phyloP scores from a whole-genome alignment of 2,888 invertebrate species.

The Neoaliturus tenellus region DNA sequence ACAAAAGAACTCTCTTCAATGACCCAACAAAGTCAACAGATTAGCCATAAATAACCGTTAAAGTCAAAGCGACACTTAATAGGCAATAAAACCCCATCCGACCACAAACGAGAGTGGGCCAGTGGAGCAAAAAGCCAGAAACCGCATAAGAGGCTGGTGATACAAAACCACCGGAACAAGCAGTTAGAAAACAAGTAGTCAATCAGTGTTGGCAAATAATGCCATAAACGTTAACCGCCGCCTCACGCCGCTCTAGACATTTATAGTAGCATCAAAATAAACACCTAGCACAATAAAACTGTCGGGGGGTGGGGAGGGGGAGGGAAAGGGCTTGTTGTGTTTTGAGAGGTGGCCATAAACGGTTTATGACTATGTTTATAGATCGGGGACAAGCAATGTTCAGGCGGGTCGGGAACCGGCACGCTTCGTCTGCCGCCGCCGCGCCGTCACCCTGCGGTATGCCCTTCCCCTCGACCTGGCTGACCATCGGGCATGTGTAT shows the following conservation, averaged over 20 bases:
- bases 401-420: slow-evolving; percentile 43
- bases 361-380: slow-evolving; percentile 58
- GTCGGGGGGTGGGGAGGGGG: slow-evolving; percentile 16
- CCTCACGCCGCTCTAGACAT: slow-evolving; percentile 45
- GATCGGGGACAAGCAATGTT: slow-evolving; percentile 57
- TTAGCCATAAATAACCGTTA: too few species aligned
- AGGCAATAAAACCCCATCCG: neutral
- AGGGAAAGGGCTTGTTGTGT: slow-evolving; percentile 46
- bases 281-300: slow-evolving; percentile 55
- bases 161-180: slow-evolving; percentile 16
- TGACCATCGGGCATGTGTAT: too few species aligned
- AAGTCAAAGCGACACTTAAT: too few species aligned
- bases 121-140: neutral
- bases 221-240: slow-evolving; percentile 32
- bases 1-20: too few species aligned
- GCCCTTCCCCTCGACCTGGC: too few species aligned
- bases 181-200: slow-evolving; percentile 42
- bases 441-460: too few species aligned
- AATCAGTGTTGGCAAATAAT: slow-evolving; percentile 47
- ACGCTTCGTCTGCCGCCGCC: neutral
- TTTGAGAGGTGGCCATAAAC: slow-evolving; percentile 54
- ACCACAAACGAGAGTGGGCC: neutral
- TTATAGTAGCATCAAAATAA: slow-evolving; percentile 57
- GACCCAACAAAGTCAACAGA: too few species aligned
- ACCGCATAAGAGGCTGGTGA: neutral